phyloP scores from a whole-genome alignment of 2,797 vertebrate genomes.

The Enteromius anoplus region DNA sequence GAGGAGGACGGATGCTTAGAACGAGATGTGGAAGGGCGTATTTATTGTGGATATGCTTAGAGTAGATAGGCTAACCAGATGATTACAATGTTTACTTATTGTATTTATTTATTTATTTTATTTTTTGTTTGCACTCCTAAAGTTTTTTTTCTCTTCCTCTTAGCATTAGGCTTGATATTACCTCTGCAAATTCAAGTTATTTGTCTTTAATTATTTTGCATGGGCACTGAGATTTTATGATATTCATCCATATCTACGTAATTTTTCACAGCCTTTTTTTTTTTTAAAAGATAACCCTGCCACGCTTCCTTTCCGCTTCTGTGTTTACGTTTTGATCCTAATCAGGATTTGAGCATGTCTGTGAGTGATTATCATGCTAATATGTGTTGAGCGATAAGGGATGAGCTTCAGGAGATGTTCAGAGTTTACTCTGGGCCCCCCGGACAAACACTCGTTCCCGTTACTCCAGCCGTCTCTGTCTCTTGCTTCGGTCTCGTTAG shows the following conservation, averaged over 20 bases:
- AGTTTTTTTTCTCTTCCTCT: background rate
- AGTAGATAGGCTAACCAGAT: too few species aligned
- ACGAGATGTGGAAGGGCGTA: too few species aligned
- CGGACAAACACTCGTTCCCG: constrained; percentile 74
- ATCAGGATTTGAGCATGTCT: constrained; percentile 91
- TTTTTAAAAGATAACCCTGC: background rate
- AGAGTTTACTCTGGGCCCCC: constrained; percentile 78
- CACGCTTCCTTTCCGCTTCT: background rate
- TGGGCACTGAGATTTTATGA: background rate
- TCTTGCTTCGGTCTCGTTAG: background rate
- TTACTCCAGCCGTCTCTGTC: constrained; percentile 67
- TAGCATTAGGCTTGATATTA: background rate
- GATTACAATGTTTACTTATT: background rate
- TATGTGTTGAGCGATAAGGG: constrained; percentile 79
- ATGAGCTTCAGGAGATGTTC: constrained; percentile 73
- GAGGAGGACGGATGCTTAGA: too few species aligned
- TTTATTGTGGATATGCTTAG: too few species aligned
- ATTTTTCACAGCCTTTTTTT: background rate
- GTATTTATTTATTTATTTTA: background rate
- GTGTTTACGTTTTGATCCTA: constrained; percentile 85
- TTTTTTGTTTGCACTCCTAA: background rate
- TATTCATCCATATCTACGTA: background rate
- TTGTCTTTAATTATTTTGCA: background rate
- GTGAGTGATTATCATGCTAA: constrained; percentile 89
- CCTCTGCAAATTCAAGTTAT: background rate